A percentile compares a stretch with the other conserved stretches of the same genome.
Evolutionary conservation across 1,140 invertebrate species (phyloP).

Genomic region (Trigoniulus corallinus): DNA sequence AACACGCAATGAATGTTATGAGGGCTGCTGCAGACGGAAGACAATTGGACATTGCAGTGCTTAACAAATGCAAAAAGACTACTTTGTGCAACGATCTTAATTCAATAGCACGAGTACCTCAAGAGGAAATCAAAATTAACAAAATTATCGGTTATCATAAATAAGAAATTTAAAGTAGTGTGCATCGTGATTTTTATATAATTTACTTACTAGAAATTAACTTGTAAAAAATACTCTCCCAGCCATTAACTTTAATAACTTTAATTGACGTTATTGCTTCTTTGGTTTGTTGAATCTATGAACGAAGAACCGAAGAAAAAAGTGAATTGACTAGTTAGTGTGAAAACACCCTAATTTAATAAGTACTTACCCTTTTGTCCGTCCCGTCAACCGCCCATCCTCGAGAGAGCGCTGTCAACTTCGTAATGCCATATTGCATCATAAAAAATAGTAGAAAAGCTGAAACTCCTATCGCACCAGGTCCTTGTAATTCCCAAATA

Average conservation of each 20-base stretch:
- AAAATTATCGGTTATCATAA: constrained; percentile 4
- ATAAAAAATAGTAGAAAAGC: constrained; percentile 41
- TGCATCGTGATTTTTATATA: background rate
- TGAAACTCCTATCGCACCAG: constrained; percentile 40
- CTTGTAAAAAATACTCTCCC: constrained; percentile 61
- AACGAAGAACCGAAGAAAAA: constrained; percentile 2
- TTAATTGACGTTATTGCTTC: constrained; percentile 40
- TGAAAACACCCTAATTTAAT: too few relatives aligned
- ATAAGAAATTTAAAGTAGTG: background rate
- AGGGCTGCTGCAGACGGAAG: constrained; percentile 42
- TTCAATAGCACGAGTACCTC: constrained; percentile 39
- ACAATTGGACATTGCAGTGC: constrained; percentile 38
- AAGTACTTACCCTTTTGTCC: constrained; percentile 35
- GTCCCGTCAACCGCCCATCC: constrained; percentile 32
- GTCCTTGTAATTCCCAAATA: constrained; percentile 38
- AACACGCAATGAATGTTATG: constrained; percentile 44
- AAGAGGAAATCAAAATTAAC: too few relatives aligned
- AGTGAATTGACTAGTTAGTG: constrained; percentile 22
- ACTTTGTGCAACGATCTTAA: constrained; percentile 33
- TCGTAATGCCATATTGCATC: constrained; percentile 32
- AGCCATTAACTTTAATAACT: constrained; percentile 78
- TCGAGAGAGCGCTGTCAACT: constrained; percentile 30
- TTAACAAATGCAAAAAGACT: constrained; percentile 41
- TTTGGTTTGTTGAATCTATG: constrained; percentile 30
- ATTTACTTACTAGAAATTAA: constrained; percentile 29